Conservation (phyloP, 2,888 invertebrate species). For the Hydropsyche betteni region DNA sequence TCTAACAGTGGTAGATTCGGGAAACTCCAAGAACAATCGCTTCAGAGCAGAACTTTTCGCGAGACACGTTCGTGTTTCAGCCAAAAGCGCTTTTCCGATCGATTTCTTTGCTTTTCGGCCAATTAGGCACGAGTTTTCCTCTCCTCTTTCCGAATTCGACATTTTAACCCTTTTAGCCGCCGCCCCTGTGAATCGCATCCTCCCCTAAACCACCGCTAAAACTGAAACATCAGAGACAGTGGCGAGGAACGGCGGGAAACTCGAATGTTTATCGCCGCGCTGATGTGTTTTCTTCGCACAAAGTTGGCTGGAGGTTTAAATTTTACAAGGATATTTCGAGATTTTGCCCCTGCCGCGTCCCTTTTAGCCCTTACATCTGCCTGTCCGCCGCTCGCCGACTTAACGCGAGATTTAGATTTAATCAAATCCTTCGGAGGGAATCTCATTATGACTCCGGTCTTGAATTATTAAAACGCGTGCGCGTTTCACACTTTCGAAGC, state of each 20-base stretch:
- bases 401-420: conserved; percentile 14
- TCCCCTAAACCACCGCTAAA: background rate
- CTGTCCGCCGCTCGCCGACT: background rate
- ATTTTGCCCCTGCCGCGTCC: conserved; percentile 14
- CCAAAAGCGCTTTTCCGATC: background rate
- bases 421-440: conserved; percentile 23
- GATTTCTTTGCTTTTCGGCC: conserved; percentile 10
- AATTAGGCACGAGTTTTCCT: conserved; percentile 2
- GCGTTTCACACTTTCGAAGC: too few relatives aligned
- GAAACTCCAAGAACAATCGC: too few relatives aligned
- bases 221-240: background rate
- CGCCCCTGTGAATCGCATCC: background rate
- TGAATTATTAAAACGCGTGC: conserved; percentile 14
- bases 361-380: background rate
- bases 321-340: too few relatives aligned
- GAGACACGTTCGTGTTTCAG: too few relatives aligned
- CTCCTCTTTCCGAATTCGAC: background rate
- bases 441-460: background rate
- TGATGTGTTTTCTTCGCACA: background rate
- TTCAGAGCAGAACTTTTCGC: too few relatives aligned
- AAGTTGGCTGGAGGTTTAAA: too few relatives aligned
- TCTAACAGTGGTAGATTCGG: too few relatives aligned
- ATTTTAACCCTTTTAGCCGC: too few relatives aligned
- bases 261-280: background rate
- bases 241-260: background rate